These are phyloP conservation scores for Amphilophus citrinellus DNA, from an alignment of 2,113 vertebrate species.

Conservation along the genomic window DNA sequence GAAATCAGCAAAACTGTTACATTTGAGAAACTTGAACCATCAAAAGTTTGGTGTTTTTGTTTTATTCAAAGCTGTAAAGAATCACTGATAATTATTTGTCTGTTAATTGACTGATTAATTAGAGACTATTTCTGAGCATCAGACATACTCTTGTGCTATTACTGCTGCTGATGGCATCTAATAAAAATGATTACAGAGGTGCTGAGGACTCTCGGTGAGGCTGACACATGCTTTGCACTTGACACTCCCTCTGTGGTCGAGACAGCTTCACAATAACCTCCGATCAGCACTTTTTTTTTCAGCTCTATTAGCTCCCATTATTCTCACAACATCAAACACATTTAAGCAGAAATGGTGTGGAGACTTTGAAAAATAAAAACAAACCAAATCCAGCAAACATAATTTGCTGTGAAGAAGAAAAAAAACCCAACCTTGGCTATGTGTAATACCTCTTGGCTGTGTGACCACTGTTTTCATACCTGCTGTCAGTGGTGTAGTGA, in stretches of 20 bases:
- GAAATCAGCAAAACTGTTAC: neutral
- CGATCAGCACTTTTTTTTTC: neutral
- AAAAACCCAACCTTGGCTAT: neutral
- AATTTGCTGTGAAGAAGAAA: neutral
- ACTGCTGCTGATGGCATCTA: neutral
- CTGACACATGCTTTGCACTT: slow-evolving; percentile 32
- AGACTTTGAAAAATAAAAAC: neutral
- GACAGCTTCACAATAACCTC: slow-evolving; percentile 17
- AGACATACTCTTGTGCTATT: neutral
- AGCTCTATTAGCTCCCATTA: slow-evolving; percentile 3
- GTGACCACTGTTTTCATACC: slow-evolving; percentile 36
- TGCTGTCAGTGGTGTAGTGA: slow-evolving; percentile 40
- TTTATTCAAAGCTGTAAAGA: neutral
- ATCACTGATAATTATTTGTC: neutral
- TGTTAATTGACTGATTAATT: slow-evolving; percentile 8
- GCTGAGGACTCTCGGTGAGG: slow-evolving; percentile 26
- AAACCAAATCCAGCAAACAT: neutral
- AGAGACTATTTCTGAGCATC: neutral
- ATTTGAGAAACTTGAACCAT: neutral
- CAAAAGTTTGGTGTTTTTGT: neutral
- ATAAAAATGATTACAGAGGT: slow-evolving; percentile 15
- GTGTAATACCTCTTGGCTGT: slow-evolving; percentile 4
- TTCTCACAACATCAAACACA: slow-evolving; percentile 17
- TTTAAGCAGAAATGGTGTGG: neutral
- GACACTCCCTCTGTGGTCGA: slow-evolving; percentile 15